These are phyloP conservation scores for Burhinus oedicnemus DNA, from an alignment of 2,113 vertebrate genomes.

Conservation along the genomic window DNA sequence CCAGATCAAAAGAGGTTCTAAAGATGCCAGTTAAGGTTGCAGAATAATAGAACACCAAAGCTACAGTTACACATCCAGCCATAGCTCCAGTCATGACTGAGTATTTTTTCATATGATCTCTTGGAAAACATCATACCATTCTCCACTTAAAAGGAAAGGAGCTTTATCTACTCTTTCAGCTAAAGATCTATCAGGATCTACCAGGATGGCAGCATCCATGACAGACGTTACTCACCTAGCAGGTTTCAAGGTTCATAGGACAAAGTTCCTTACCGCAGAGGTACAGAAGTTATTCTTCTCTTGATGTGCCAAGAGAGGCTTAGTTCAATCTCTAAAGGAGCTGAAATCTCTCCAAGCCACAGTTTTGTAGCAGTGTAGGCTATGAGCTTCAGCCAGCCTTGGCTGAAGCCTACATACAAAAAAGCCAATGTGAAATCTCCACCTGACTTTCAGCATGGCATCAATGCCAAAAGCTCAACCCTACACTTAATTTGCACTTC, in stretches of 20 bases:
- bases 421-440: neutral
- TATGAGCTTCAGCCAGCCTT: neutral
- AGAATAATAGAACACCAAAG: neutral
- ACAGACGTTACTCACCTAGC: neutral
- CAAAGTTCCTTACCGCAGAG: neutral
- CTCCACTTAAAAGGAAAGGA: neutral
- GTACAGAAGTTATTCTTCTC: neutral
- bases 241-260: neutral
- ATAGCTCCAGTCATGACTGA: neutral
- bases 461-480: neutral
- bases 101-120: neutral
- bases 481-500: neutral
- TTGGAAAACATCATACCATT: neutral
- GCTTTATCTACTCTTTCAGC: neutral
- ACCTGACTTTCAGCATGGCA: neutral
- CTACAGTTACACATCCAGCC: neutral
- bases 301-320: neutral
- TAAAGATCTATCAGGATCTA: neutral
- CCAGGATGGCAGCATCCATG: neutral
- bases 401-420: neutral
- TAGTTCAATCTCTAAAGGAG: neutral
- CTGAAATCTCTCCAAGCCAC: neutral
- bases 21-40: neutral
- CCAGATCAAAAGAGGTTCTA: neutral
- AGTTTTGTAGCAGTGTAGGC: neutral